Base-by-base conservation (phyloP, 2,888 invertebrate species). In the Hypolimnas misippus region DNA sequence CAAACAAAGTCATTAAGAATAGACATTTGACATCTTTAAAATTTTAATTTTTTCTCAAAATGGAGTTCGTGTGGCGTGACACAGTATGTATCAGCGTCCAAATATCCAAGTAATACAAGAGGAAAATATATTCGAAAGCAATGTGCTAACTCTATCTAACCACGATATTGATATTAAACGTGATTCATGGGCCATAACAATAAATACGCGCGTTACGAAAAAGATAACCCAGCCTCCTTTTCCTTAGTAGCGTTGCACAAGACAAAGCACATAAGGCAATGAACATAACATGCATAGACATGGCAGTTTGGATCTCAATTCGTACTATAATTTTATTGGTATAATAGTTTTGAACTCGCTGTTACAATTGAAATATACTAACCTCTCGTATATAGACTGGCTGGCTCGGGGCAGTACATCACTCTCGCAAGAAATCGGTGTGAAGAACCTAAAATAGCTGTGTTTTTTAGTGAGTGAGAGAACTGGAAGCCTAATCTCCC, bases 121-220 rank as follows among this genome's bases (percentile, higher is more conserved):
- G n/a, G n/a, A n/a, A n/a, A n/a, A 49, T 29, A 29, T 29, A 21
- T 16, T 49, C 8, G 29, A 14, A 29, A 29, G 49, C 8, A 29
- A 49, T 53, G 46, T 33, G 51, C 17, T 38, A 53, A 53, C 58
- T 33, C n/a, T n/a, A n/a, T 33, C 33, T 16, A 25, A 56, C 56
- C 59, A 55, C 57, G 50, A 50, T 59, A 59, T 57, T 50, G 46
- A 38, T 52, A 59, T 62, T 56, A 62, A 66, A 52, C 65, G 62
- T 66, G 65, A 62, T 66, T 66, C 62, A 59, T 52, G 56, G 21
- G 19, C 56, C 59, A 66, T 66, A 66, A 66, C 62, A 66, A 62
- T 62, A 66, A 62, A 59, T 66, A 57, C 35, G 33, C 16, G 59
- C 44, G 29, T 56, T 62, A 57, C 59, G 58, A 66, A 66, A 65